Evolutionary conservation across 2,797 vertebrate species (phyloP), one percentile per base, ranked within the genome.

Genomic region (Gymnoscopelus microlampas): DNA sequence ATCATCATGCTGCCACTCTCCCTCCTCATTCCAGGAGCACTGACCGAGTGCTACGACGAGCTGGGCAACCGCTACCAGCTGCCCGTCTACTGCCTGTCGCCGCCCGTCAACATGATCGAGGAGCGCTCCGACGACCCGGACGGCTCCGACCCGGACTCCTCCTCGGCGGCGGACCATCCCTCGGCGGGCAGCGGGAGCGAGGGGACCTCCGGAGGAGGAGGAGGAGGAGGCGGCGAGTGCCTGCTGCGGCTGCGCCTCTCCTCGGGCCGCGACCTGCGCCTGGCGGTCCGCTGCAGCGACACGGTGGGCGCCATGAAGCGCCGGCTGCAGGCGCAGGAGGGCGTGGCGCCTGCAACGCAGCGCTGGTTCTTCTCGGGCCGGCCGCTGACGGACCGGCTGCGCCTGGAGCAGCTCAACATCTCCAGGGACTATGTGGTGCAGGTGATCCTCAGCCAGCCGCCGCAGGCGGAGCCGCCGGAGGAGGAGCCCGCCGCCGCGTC

Each of bases 21-120:
- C 3, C 78, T 60, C 88, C 54, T n/a, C 84, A 66, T 83, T 67
- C 0, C 78, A 99, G 97, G 97, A 87, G 95, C 96, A 82, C 94
- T 99, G 80, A 99, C 96, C 0, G 98, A 99, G 88, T 99, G 98
- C 86, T 99, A 99, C 0, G 97, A 99, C 81, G 98, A 99, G 81
- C 94, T 99, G 91, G 98, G 98, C 55, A 99, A 98, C 90, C 94
- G 97, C n/a, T 99, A 99, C 89, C 97, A 98, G 94, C 96, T 99
- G 67, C 98, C 98, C 0, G 97, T 98, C 68, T 99, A 99, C 89
- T 99, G 98, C 92, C 95, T 99, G 35, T 95, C 96, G 1, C 97
- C 96, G 0, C 98, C 98, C 0, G 94, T 98, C 93, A 99, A 99
- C 94, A 98, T 98, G 96, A 98, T 98, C 29, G 97, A 99, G 81